Evolutionary conservation across 1,140 invertebrate species (phyloP), one percentile per base, ranked within the genome.

Genomic region (Mercenaria mercenaria): DNA sequence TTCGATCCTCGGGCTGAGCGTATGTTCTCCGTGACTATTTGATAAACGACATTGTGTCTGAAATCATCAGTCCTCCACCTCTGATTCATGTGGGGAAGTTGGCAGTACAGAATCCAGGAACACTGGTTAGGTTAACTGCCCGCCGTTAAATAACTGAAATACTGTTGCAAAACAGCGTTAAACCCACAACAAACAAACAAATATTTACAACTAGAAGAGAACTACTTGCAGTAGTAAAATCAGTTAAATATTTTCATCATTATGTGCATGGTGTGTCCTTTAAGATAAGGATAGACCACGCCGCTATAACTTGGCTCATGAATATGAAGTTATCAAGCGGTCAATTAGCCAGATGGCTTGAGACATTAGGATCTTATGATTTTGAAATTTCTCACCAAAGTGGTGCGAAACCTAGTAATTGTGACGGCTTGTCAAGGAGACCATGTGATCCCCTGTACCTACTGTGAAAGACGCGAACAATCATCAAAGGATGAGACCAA

Each of bases 261-360:
- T 88, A 79, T 39, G 26, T 80, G 32, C 61, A 64, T 34, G 76
- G 76, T 29, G 29, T 34, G 32, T 56, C 23, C 11, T 23, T 34
- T n/a, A 50, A 43, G 20, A 32, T 76, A 15, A 26, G 50, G 56
- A 86, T 43, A 26, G 67, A 74, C 47, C 26, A 76, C 52, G 37
- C 41, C 29, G 47, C 69, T 76, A 23, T 76, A 32, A 52, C 32
- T 20, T 86, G 8, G 67, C 10, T 86, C 3, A 74, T 13, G 52
- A 61, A 76, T 52, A 15, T 74, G 39, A 76, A 74, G 41, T 56
- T 56, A 56, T 32, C 72, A 39, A 39, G 29, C 8, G 85, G 85
- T 37, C 69, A 88, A 61, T 61, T 88, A n/a, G 74, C 85, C 37
- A 56, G 72, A 39, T 79, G 47, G 85, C 29, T 88, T 15, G 43